Percentiles rank a stretch among this genome's conserved stretches.
phyloP scores from a whole-genome alignment of 2,888 invertebrate species.

The Aleiodes leptofemur region DNA sequence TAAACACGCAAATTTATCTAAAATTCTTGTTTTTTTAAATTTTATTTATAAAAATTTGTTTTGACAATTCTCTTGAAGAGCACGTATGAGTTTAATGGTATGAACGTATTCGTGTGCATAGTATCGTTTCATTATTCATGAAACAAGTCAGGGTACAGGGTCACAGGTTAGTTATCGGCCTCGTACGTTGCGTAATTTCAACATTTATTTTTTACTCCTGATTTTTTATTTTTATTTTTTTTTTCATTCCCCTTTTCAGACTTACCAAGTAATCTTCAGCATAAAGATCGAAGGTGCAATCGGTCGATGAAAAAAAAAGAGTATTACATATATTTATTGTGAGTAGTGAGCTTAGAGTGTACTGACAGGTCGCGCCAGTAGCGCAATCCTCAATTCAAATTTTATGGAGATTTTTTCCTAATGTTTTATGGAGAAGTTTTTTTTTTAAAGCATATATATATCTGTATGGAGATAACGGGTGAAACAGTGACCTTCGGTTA shows the following conservation, averaged over 20 bases:
- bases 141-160: slow-evolving; percentile 48
- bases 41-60: too few relatives aligned
- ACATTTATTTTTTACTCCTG: slow-evolving; percentile 24
- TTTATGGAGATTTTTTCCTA: slow-evolving; percentile 32
- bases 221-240: slow-evolving; percentile 13
- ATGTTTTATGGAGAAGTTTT: slow-evolving; percentile 41
- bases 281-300: slow-evolving; percentile 30
- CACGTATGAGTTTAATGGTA: too few relatives aligned
- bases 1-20: too few relatives aligned
- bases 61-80: too few relatives aligned
- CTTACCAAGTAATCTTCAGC: background rate
- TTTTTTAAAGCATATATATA: slow-evolving; percentile 2
- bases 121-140: slow-evolving; percentile 51
- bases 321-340: slow-evolving; percentile 11
- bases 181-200: slow-evolving; percentile 41
- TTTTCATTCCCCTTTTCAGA: slow-evolving; percentile 4
- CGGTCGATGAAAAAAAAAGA: background rate
- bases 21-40: too few relatives aligned
- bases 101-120: slow-evolving; percentile 9
- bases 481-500: slow-evolving; percentile 18
- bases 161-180: slow-evolving; percentile 51
- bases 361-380: slow-evolving; percentile 19
- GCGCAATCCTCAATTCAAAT: slow-evolving; percentile 38
- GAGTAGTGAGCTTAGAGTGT: background rate
- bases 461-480: background rate